phyloP scores from a whole-genome alignment of 2,888 invertebrate species.

The Panzeria rudis region DNA sequence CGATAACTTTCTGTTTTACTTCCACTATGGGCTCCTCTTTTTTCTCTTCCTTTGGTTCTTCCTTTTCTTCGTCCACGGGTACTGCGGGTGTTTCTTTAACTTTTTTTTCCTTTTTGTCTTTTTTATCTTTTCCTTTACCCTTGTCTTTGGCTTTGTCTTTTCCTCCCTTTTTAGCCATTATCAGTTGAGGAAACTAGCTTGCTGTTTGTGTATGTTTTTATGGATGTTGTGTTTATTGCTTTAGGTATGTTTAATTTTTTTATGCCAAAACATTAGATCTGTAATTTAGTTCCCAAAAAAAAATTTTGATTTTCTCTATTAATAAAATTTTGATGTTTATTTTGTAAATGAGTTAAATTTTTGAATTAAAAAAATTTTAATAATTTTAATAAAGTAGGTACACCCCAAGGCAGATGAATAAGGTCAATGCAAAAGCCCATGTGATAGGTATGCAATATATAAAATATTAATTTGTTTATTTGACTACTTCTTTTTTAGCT shows the following conservation, averaged over 20 bases:
- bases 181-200: background rate
- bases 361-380: background rate
- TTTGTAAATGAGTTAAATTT: background rate
- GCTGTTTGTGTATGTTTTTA: background rate
- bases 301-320: background rate
- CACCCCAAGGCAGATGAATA: no score
- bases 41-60: constrained; percentile 33
- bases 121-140: constrained; percentile 67
- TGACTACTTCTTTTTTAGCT: no score
- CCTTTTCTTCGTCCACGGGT: background rate
- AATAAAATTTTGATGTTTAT: background rate
- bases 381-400: background rate
- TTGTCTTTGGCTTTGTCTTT: constrained; percentile 72
- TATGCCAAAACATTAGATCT: background rate
- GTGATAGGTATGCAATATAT: no score
- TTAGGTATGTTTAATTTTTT: background rate
- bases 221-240: background rate
- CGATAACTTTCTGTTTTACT: constrained; percentile 30
- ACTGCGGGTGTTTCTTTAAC: constrained; percentile 50
- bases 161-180: constrained; percentile 73
- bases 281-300: background rate
- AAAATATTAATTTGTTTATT: no score
- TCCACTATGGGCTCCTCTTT: constrained; percentile 20
- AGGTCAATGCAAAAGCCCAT: no score
- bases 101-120: constrained; percentile 73